These are phyloP conservation scores for Endotricha flammealis DNA, from an alignment of 2,888 invertebrate species.

Conservation along the genomic window DNA sequence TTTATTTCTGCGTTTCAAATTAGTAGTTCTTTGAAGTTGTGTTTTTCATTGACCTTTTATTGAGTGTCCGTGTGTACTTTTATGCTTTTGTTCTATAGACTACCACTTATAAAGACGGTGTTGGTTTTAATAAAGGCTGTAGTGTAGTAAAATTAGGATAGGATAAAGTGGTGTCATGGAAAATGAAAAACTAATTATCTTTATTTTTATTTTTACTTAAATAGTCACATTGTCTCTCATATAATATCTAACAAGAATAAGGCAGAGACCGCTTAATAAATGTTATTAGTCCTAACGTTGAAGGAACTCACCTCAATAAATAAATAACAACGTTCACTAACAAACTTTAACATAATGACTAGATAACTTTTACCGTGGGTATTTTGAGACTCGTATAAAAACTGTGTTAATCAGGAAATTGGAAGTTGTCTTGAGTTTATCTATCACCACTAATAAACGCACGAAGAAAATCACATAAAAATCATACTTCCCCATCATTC, in stretches of 20 bases:
- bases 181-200: conserved; percentile 27
- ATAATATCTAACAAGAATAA: conserved; percentile 54
- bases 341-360: conserved; percentile 70
- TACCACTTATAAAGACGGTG: no score
- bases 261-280: conserved; percentile 50
- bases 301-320: conserved; percentile 61
- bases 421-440: conserved; percentile 60
- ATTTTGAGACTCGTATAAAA: conserved; percentile 56
- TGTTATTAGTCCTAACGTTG: conserved; percentile 56
- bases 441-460: conserved; percentile 56
- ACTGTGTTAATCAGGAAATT: conserved; percentile 60
- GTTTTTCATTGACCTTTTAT: no score
- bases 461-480: conserved; percentile 53
- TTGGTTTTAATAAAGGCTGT: conserved; percentile 2
- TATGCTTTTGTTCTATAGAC: no score
- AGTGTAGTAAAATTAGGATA: no score
- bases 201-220: conserved; percentile 52
- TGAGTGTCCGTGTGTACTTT: no score
- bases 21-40: no score
- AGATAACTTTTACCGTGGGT: conserved; percentile 57
- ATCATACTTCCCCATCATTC: conserved; percentile 51
- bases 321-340: conserved; percentile 58
- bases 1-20: no score
- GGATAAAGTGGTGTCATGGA: background rate
- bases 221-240: conserved; percentile 61